Evolutionary conservation across 2,113 vertebrate genomes (phyloP), one percentile per base, ranked within the genome.

Genomic region (Motacilla tschutschensis): DNA sequence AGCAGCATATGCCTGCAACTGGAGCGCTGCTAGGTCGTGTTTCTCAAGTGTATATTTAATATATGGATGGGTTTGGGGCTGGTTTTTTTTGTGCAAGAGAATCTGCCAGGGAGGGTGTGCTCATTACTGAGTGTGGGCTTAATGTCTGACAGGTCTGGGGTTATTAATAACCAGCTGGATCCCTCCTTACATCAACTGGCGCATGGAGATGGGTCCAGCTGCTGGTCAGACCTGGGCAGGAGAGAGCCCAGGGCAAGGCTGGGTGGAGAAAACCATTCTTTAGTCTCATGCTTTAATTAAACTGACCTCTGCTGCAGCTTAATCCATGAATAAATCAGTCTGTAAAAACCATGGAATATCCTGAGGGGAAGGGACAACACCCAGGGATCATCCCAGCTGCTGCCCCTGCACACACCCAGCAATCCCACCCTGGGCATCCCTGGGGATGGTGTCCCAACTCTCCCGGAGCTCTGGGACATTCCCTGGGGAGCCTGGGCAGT

Each of bases 41-140:
- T 78, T 72, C 87, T 93, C 91, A 11, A 82, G 87, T 12, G 71
- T 51, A 63, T 84, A 66, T 90, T 94, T 90, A 93, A 90, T 47
- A 28, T 73, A 58, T 25, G 35, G 50, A 79, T 64, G 38, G 43
- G 17, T 64, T 57, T 20, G 29, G 41, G 35, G 5, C 20, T 69
- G 55, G 14, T 33, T 47, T 47, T 31, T 47, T 50, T 1, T 1
- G 2, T 57, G 62, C 14, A 53, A 46, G 20, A 9, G 43, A 41
- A 25, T 59, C 60, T 90, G 85, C 5, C 60, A 54, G 81, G 48
- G 63, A 86, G 48, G 2, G 18, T 10, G 31, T 12, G 55, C 75
- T 92, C 54, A 41, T 55, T 70, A 29, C 69, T 29, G 64, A 22
- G 9, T 20, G 29, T 15, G 29, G 3, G 4, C 3, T 78, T 31